Percentiles rank a stretch among this genome's conserved stretches.
Evolutionary conservation across 2,888 invertebrate genomes (phyloP).

Genomic region (Melanotus villosus): DNA sequence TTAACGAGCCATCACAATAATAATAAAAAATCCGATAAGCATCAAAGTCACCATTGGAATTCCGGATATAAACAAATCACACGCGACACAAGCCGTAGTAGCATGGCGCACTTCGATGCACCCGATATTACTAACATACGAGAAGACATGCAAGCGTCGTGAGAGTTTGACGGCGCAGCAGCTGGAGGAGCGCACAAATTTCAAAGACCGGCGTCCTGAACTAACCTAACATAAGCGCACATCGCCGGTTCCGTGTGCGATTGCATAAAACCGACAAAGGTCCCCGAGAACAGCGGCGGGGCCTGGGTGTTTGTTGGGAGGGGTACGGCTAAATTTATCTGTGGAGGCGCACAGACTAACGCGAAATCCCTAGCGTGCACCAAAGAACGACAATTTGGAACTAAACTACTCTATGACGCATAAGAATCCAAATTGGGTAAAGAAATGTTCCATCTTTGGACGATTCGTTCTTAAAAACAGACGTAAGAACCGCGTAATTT

Average conservation of each 20-base stretch:
- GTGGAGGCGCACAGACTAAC: not conserved
- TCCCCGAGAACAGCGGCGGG: conserved; percentile 35
- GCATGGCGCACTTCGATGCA: conserved; percentile 36
- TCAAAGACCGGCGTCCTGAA: conserved; percentile 52
- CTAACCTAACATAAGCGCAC: conserved; percentile 58
- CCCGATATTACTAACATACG: conserved; percentile 33
- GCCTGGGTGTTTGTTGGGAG: conserved; percentile 13
- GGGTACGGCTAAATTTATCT: conserved; percentile 32
- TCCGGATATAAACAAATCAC: conserved; percentile 25
- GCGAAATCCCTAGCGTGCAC: not conserved
- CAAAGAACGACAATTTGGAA: not conserved
- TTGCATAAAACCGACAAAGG: conserved; percentile 47
- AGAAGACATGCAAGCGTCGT: conserved; percentile 34
- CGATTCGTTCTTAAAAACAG: no score
- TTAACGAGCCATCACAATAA: no score
- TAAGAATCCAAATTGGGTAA: no score
- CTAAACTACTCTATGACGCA: no score
- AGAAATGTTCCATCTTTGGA: no score
- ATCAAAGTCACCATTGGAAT: not conserved
- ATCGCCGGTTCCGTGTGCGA: conserved; percentile 42
- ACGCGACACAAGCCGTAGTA: conserved; percentile 25
- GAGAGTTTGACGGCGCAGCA: conserved; percentile 39
- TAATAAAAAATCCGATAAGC: no score
- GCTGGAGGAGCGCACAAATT: conserved; percentile 42
- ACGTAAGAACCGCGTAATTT: no score